phyloP scores from a whole-genome alignment of 2,888 invertebrate genomes.

The Melipona bicolor region DNA sequence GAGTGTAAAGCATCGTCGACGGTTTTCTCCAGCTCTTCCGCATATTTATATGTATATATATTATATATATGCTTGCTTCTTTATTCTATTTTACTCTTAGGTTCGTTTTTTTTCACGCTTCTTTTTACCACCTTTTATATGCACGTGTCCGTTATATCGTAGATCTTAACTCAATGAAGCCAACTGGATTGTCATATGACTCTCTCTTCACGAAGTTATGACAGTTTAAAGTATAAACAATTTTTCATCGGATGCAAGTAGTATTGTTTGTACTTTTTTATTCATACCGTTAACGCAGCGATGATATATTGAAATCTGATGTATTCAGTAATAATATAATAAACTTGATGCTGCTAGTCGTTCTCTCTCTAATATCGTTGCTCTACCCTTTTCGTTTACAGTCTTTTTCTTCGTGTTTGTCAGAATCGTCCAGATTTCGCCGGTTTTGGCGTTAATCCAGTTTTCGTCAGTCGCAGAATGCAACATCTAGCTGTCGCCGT shows the following conservation, averaged over 20 bases:
- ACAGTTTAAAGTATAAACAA: too few relatives aligned
- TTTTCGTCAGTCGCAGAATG: slow-evolving; percentile 68
- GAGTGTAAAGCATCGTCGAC: slow-evolving; percentile 35
- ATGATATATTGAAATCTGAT: too few relatives aligned
- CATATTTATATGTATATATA: neutral
- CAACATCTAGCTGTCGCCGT: slow-evolving; percentile 62
- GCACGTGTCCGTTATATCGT: slow-evolving; percentile 11
- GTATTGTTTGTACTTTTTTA: too few relatives aligned
- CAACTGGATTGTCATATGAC: too few relatives aligned
- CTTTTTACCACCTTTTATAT: slow-evolving; percentile 27
- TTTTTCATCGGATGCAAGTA: too few relatives aligned
- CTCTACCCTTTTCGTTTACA: neutral
- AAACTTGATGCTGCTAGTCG: neutral
- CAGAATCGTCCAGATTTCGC: slow-evolving; percentile 68
- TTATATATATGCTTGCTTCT: neutral
- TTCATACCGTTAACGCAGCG: too few relatives aligned
- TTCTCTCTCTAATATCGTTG: neutral
- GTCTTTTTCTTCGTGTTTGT: slow-evolving; percentile 39
- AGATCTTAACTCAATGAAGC: slow-evolving; percentile 40
- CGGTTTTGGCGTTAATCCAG: slow-evolving; percentile 77
- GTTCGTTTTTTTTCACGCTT: slow-evolving; percentile 31
- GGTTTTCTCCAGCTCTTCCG: slow-evolving; percentile 39
- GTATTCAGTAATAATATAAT: neutral
- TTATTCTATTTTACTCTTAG: slow-evolving; percentile 34
- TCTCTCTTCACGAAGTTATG: too few relatives aligned